phyloP scores from a whole-genome alignment of 2,888 invertebrate species.

The Neocrepidodera transversa region DNA sequence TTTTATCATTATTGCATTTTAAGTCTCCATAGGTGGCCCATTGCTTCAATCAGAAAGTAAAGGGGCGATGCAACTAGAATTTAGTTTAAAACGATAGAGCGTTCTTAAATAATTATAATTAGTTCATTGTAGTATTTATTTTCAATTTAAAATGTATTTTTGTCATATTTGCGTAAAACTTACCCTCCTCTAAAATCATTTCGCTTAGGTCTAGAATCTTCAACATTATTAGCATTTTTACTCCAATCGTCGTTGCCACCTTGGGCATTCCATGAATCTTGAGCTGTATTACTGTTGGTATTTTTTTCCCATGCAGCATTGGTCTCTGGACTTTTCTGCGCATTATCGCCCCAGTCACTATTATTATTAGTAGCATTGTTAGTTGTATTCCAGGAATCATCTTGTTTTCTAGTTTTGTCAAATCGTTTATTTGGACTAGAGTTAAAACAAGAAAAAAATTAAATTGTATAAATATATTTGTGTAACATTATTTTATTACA shows the following conservation, averaged over 20 bases:
- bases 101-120: no score
- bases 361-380: constrained; percentile 21
- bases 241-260: constrained; percentile 28
- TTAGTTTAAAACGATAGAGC: no score
- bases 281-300: neutral
- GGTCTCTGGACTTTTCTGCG: neutral
- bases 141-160: no score
- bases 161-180: no score
- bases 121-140: no score
- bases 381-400: constrained; percentile 25
- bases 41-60: no score
- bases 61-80: no score
- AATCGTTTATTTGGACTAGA: constrained; percentile 18
- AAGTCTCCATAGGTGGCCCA: no score
- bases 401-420: constrained; percentile 9
- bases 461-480: no score
- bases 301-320: neutral
- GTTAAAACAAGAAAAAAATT: neutral
- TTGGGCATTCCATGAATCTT: neutral
- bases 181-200: constrained; percentile 29
- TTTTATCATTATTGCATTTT: no score
- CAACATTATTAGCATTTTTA: constrained; percentile 20
- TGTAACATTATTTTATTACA: no score
- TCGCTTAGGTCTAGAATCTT: constrained; percentile 21
- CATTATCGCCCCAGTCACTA: constrained; percentile 7